Base-by-base conservation (phyloP, 2,113 vertebrate genomes). In the Prinia subflava region DNA sequence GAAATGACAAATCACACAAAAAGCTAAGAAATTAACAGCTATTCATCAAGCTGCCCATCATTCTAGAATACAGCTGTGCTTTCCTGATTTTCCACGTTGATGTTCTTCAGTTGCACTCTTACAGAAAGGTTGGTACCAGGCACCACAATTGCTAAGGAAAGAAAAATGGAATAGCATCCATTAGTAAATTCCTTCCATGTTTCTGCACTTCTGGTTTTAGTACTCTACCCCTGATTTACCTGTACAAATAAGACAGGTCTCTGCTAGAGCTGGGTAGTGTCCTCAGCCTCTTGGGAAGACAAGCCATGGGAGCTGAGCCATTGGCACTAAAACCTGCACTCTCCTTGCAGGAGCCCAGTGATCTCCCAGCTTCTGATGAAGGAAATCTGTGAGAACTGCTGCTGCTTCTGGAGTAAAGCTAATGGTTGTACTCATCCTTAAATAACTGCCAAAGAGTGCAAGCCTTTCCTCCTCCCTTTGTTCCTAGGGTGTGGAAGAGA, bases 401-500 rank as follows among this genome's bases (percentile, higher is more conserved):
- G 37, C 47, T 57, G 49, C 44, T 76, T 59, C 77, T 47, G 69
- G 35, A 71, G 28, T 23, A 64, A 89, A 84, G 25, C 52, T 71
- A 1, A 42, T 15, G 10, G 46, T 75, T 68, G 60, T 75, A 52
- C 19, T 85, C 16, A 6, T 69, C 63, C 37, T 46, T 15, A 31
- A 59, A 41, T 56, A 83, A 37, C 56, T 71, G 62, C 74, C 35
- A 6, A 69, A 24, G 62, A 81, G 47, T 4, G 2, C 1, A 4
- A 39, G 30, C 44, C 27, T 75, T 46, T 41, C 28, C 7, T 56
- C 24, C 21, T 53, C 27, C 15, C 15, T 83, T 33, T 4, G 3
- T 30, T 65, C 30, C 30, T 20, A 13, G 60, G 31, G 24, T 0
- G 0, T 1, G 2, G 64, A 69, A 71, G 2, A 9, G 25, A 9